Conservation (phyloP, 2,113 vertebrate genomes). For the Colistium nudipinnis region DNA sequence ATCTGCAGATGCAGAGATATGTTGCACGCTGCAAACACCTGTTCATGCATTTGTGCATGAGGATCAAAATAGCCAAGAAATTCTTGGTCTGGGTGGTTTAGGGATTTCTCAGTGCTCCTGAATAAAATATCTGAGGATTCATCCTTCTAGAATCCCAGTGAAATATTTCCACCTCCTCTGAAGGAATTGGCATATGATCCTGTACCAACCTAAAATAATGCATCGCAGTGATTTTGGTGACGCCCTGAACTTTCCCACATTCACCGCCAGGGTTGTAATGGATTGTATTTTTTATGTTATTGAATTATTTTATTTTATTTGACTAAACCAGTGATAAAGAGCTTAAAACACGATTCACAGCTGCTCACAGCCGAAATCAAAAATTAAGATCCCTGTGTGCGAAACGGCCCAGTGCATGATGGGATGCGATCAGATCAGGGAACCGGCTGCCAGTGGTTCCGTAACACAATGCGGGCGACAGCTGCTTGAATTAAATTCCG, state of each 20-base stretch:
- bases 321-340: background rate
- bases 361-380: background rate
- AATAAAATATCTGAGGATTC: slow-evolving; percentile 4
- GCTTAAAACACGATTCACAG: no score
- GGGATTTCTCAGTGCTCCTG: background rate
- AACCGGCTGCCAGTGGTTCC: slow-evolving; percentile 25
- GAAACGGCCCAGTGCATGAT: slow-evolving; percentile 13
- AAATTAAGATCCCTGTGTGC: slow-evolving; percentile 22
- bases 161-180: background rate
- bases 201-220: background rate
- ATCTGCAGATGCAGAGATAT: slow-evolving; percentile 14
- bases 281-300: no score
- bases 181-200: background rate
- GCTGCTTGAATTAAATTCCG: slow-evolving; percentile 56
- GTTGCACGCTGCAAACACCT: slow-evolving; percentile 7
- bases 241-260: no score
- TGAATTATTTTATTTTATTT: no score
- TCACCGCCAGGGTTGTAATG: no score
- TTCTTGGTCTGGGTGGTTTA: background rate
- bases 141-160: no score
- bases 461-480: slow-evolving; percentile 43
- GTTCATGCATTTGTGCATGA: background rate
- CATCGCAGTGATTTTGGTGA: background rate
- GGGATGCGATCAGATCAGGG: slow-evolving; percentile 28
- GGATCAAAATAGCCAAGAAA: background rate